Base-by-base conservation (phyloP, 2,113 vertebrate genomes). In the Gambusia affinis region DNA sequence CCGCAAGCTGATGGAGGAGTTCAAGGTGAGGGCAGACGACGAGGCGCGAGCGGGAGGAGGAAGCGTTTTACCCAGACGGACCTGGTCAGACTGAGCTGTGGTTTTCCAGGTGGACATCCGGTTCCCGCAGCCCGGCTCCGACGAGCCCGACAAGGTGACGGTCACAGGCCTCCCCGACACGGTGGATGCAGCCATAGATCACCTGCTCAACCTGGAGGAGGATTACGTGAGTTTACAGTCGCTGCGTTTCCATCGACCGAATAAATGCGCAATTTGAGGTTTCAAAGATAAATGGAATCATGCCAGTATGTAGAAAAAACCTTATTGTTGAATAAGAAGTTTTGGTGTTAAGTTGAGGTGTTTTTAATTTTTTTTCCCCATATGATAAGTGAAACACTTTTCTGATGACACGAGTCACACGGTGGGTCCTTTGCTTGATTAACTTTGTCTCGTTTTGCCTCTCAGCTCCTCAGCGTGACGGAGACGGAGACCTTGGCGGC, bases 1-100 rank as follows among this genome's bases (percentile, higher is more conserved):
- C 81, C 95, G 95, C 83, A 95, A 94, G 83, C 91, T 95, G 86
- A 96, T 96, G 95, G 95, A 96, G 35, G 95, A 96, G 88, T 96
- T 95, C 75, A 95, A 95, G 93, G 95, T 95, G 3, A 29, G 85
- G 67, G 12, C 3, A 1, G 3, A 22, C 11, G 4, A n/a, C 0
- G 14, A 33, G 5, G 63, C 30, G 12, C 14, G 29, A 4, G 4
- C 4, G 14, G 6, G 3, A 22, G 0, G 14, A 27, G 11, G 12
- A 67, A 17, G 54, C 3, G 4, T n/a, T 0, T 0, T 12, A 1
- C 37, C 12, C 1, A 5, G 29, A 19, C 29, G 11, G 27, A 31
- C n/a, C 27, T n/a, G 22, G 15, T 54, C 30, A 3, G 10, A 19
- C 8, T 11, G n/a, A 33, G 15, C 17, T 42, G n/a, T 29, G 15